Percentiles rank a stretch among this genome's conserved stretches.
Conservation (phyloP, 2,113 vertebrate genomes). For the Artemisiospiza belli region DNA sequence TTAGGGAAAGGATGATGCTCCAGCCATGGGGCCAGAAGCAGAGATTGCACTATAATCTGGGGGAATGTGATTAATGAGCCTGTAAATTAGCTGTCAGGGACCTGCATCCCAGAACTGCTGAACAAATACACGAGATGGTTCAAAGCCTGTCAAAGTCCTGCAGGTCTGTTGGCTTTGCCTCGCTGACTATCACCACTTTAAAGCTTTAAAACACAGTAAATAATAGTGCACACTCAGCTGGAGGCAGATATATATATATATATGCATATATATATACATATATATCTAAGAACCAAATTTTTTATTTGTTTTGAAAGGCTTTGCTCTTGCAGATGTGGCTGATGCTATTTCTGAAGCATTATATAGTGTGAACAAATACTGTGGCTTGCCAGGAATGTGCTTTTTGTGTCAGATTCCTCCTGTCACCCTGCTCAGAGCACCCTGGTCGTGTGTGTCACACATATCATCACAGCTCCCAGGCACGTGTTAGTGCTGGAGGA, state of each 20-base stretch:
- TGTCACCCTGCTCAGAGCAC: neutral
- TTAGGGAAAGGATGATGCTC: slow-evolving; percentile 11
- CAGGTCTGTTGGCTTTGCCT: neutral
- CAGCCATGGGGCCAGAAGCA: slow-evolving; percentile 40
- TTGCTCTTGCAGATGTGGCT: slow-evolving; percentile 34
- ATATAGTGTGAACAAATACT: neutral
- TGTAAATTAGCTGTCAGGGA: neutral
- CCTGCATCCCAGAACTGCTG: neutral
- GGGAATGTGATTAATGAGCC: slow-evolving; percentile 4
- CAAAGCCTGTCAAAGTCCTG: neutral
- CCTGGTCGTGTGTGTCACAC: neutral
- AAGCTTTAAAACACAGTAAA: slow-evolving; percentile 26
- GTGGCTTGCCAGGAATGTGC: neutral
- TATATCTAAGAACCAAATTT: neutral
- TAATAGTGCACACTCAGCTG: neutral
- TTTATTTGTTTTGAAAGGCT: slow-evolving; percentile 28
- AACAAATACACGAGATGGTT: neutral
- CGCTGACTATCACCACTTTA: neutral
- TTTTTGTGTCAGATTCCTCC: neutral
- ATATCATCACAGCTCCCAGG: neutral
- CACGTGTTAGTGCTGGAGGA: neutral
- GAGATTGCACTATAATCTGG: slow-evolving; percentile 30
- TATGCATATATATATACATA: neutral
- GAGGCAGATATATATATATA: neutral
- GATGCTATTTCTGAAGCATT: slow-evolving; percentile 27